Evolutionary conservation across 2,113 vertebrate species (phyloP).

Genomic region (Charadrius vociferus): DNA sequence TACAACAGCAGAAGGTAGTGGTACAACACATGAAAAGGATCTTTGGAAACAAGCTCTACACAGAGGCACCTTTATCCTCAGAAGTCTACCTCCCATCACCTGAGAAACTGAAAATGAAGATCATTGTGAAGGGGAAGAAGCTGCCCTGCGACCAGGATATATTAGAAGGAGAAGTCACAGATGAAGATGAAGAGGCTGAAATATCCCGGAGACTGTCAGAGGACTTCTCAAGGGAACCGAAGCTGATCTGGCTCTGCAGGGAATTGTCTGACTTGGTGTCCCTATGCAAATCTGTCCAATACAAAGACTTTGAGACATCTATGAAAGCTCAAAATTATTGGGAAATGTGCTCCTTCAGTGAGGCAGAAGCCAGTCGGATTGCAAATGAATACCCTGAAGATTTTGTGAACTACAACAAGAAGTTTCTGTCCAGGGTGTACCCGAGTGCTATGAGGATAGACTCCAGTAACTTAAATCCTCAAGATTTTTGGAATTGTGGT

Average conservation of each 20-base stretch:
- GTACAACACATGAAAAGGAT: constrained; percentile 88
- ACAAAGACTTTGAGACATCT: constrained; percentile 88
- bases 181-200: constrained; percentile 95
- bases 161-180: constrained; percentile 91
- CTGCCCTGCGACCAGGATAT: constrained; percentile 79
- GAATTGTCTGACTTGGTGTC: constrained; percentile 92
- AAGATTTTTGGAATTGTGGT: constrained; percentile 97
- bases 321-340: constrained; percentile 88
- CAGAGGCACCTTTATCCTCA: constrained; percentile 77
- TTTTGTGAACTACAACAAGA: constrained; percentile 96
- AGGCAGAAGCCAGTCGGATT: constrained; percentile 90
- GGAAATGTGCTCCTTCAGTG: constrained; percentile 93
- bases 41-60: constrained; percentile 87
- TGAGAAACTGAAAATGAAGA: constrained; percentile 88
- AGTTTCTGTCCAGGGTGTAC: constrained; percentile 88
- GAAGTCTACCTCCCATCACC: constrained; percentile 88
- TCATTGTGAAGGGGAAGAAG: constrained; percentile 93
- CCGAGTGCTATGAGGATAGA: constrained; percentile 93
- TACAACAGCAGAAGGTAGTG: constrained; percentile 88
- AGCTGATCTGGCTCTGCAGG: constrained; percentile 84
- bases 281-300: constrained; percentile 83
- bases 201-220: constrained; percentile 80
- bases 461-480: constrained; percentile 96
- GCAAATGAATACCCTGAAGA: constrained; percentile 93
- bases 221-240: constrained; percentile 77